Evolutionary conservation across 2,113 vertebrate genomes (phyloP).

Genomic region (Caloenas nicobarica): DNA sequence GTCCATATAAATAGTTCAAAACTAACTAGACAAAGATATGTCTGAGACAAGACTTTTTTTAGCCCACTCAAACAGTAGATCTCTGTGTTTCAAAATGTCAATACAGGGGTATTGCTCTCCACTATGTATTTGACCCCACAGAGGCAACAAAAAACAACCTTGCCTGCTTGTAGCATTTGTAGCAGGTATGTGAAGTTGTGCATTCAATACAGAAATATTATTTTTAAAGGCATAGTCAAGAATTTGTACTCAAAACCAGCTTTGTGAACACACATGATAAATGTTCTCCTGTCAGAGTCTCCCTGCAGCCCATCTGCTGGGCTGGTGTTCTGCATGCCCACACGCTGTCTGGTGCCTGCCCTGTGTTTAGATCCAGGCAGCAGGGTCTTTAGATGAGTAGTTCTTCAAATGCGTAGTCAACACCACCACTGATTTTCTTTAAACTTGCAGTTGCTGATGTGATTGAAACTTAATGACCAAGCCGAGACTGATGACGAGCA

Average conservation of each 20-base stretch:
- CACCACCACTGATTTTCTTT: not conserved
- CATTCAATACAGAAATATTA: not conserved
- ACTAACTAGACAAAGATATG: not conserved
- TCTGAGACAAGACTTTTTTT: not conserved
- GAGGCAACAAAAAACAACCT: not conserved
- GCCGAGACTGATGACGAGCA: not conserved
- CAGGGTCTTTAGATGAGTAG: not conserved
- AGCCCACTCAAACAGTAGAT: not conserved
- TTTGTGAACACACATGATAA: not conserved
- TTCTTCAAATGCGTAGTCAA: not conserved
- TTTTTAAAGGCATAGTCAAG: not conserved
- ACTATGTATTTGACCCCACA: not conserved
- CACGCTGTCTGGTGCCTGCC: not conserved
- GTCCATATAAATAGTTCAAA: not conserved
- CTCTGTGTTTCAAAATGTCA: not conserved
- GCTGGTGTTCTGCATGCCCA: not conserved
- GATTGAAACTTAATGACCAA: not conserved
- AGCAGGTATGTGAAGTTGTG: not conserved
- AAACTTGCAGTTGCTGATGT: not conserved
- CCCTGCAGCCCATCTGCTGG: constrained; percentile 30
- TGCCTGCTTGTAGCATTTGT: not conserved
- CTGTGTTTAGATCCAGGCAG: not conserved
- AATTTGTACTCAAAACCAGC: not conserved
- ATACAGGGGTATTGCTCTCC: not conserved
- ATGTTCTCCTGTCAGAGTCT: constrained; percentile 33